phyloP scores from a whole-genome alignment of 2,797 vertebrate genomes.

The Gymnothorax javanicus region DNA sequence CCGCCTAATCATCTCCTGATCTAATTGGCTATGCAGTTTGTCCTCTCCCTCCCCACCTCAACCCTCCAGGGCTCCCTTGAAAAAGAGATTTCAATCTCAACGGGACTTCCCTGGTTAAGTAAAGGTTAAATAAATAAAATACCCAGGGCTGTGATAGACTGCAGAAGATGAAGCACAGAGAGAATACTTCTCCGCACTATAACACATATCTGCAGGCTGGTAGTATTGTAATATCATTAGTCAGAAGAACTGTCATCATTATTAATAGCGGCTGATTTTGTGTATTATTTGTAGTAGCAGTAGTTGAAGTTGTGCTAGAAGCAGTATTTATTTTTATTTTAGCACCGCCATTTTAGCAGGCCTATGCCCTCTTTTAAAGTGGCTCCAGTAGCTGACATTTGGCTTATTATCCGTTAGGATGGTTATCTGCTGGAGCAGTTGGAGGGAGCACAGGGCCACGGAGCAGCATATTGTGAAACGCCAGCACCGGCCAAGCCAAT shows the following conservation, averaged over 20 bases:
- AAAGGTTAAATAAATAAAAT: background rate
- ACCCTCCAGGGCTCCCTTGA: too few species aligned
- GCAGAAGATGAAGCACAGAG: background rate
- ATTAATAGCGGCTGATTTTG: too few species aligned
- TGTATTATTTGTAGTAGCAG: too few species aligned
- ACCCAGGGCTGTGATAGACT: background rate
- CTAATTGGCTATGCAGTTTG: too few species aligned
- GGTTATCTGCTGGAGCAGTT: background rate
- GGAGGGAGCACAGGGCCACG: background rate
- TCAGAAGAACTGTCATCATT: too few species aligned
- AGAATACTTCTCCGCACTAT: background rate
- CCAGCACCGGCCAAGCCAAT: background rate
- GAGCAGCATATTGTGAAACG: background rate
- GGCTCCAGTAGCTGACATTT: background rate
- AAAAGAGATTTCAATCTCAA: too few species aligned
- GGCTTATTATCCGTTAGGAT: background rate
- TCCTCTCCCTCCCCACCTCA: too few species aligned
- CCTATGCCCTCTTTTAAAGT: background rate
- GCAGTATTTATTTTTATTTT: background rate
- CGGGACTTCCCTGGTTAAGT: too few species aligned
- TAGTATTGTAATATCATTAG: too few species aligned
- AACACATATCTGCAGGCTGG: too few species aligned
- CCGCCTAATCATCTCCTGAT: too few species aligned
- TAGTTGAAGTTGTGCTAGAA: too few species aligned
- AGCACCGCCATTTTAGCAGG: background rate